Evolutionary conservation across 2,113 vertebrate species (phyloP).

Genomic region (Mixornis gularis): DNA sequence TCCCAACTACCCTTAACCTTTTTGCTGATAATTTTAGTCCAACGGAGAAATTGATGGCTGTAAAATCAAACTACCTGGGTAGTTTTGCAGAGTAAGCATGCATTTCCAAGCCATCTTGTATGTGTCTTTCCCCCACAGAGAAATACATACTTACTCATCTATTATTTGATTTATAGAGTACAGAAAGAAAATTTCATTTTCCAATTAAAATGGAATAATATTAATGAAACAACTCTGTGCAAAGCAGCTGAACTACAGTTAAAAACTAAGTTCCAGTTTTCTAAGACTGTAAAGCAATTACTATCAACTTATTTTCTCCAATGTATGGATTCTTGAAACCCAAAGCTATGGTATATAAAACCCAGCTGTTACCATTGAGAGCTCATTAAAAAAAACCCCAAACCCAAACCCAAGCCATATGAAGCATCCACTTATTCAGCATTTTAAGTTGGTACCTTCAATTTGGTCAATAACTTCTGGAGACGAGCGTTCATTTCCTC

Average conservation of each 20-base stretch:
- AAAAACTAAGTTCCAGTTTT: background rate
- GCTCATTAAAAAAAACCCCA: background rate
- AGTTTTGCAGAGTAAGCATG: background rate
- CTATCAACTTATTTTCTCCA: background rate
- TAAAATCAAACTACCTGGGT: background rate
- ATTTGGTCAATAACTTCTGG: conserved; percentile 62
- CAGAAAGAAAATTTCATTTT: background rate
- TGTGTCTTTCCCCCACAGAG: background rate
- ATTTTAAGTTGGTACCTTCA: conserved; percentile 64
- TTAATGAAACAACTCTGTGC: background rate
- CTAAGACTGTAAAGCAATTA: background rate
- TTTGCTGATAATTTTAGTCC: background rate
- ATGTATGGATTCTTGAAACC: background rate
- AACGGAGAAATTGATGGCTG: background rate
- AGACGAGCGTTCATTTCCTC: conserved; percentile 50
- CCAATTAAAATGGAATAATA: background rate
- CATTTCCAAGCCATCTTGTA: background rate
- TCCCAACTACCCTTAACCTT: background rate
- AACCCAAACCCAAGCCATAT: background rate
- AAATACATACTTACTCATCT: background rate
- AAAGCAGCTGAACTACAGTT: background rate
- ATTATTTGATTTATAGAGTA: background rate
- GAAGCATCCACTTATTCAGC: background rate
- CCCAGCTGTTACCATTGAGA: background rate
- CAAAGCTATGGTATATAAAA: background rate